A percentile compares a stretch with the other conserved stretches of the same genome.
phyloP scores from a whole-genome alignment of 2,797 vertebrate genomes.

The Sebastes trivittatus region DNA sequence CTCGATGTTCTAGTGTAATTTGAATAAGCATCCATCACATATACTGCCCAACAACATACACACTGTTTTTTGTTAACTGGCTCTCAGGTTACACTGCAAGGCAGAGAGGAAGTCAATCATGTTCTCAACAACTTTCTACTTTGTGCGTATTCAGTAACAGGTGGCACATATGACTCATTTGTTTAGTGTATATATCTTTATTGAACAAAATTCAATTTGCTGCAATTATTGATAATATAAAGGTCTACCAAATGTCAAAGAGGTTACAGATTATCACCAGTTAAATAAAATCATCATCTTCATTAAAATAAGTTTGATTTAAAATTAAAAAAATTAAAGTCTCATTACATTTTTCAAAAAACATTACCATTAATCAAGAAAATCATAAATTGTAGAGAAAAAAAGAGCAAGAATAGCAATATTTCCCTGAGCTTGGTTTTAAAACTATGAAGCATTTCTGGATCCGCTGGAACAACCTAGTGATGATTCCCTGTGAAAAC shows the following conservation, averaged over 20 bases:
- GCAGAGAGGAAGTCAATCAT: neutral
- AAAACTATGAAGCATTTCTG: neutral
- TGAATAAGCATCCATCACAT: neutral
- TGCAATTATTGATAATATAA: neutral
- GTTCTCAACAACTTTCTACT: neutral
- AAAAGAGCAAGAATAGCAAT: neutral
- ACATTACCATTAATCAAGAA: neutral
- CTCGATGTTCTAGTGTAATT: neutral
- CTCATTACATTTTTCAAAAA: neutral
- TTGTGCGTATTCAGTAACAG: neutral
- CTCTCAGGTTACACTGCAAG: neutral
- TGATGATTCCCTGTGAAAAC: conserved; percentile 5
- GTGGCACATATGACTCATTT: neutral
- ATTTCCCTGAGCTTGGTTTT: neutral
- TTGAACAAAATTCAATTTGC: neutral
- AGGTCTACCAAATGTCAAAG: neutral
- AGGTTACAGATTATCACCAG: neutral
- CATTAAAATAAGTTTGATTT: neutral
- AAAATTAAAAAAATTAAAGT: neutral
- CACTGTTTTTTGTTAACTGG: neutral
- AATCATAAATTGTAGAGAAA: neutral
- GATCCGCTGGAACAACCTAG: neutral
- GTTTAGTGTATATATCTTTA: neutral
- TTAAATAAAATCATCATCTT: neutral
- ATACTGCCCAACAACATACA: neutral